Conservation (phyloP, 2,113 vertebrate species). For the Saimiri boliviensis region DNA sequence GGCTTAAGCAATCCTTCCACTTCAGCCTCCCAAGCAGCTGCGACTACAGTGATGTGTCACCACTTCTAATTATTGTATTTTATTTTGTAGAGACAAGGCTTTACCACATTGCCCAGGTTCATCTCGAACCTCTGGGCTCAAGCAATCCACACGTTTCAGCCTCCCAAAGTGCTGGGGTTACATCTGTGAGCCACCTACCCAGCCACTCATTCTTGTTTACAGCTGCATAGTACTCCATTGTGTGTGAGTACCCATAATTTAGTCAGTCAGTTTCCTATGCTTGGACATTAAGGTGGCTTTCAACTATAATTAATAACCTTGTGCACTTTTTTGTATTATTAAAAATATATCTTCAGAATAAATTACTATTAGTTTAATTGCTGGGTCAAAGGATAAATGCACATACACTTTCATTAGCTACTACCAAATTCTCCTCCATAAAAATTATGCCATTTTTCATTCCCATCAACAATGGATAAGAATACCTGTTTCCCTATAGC, state of each 20-base stretch:
- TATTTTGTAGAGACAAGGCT: no score
- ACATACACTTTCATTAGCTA: not conserved
- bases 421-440: not conserved
- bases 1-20: no score
- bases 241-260: not conserved
- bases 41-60: no score
- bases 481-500: not conserved
- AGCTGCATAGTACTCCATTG: not conserved
- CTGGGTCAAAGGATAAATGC: slow-evolving; percentile 1
- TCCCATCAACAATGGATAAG: not conserved
- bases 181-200: no score
- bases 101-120: no score
- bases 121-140: no score
- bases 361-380: not conserved
- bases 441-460: not conserved
- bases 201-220: not conserved
- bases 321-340: not conserved
- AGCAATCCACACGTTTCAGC: no score
- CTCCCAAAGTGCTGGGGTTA: no score
- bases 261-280: not conserved
- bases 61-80: no score
- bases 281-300: not conserved
- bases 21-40: no score
- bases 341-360: not conserved
- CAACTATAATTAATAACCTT: not conserved